Conservation (phyloP, 2,888 invertebrate species). For the Cephus runcator region DNA sequence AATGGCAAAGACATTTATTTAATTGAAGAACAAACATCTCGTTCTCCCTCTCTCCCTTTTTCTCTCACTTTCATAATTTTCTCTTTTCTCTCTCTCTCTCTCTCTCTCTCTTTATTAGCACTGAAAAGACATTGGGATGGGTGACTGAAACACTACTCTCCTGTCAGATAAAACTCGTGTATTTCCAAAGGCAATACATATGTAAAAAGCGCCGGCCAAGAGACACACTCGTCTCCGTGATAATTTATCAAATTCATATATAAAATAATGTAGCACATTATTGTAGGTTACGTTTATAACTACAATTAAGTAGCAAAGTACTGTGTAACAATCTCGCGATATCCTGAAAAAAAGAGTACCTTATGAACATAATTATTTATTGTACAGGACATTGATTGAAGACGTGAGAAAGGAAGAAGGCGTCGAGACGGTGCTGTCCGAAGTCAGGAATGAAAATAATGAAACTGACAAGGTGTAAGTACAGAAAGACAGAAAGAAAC, state of each 20-base stretch:
- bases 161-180: conserved; percentile 40
- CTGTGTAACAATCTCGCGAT: background rate
- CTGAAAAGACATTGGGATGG: background rate
- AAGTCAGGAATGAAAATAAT: background rate
- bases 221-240: background rate
- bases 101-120: background rate
- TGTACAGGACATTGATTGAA: background rate
- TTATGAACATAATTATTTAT: background rate
- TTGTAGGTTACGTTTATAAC: no score
- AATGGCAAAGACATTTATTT: no score
- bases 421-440: background rate
- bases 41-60: background rate
- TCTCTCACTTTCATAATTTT: background rate
- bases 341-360: background rate
- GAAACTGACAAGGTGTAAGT: background rate
- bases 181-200: conserved; percentile 22
- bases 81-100: background rate
- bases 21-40: no score
- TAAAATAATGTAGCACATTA: background rate
- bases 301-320: background rate
- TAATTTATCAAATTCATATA: background rate
- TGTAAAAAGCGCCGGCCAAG: background rate
- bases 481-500: conserved; percentile 19
- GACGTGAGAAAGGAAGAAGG: background rate
- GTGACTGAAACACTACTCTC: conserved; percentile 34